Base-by-base conservation (phyloP, 2,113 vertebrate species). In the Hypomesus transpacificus region DNA sequence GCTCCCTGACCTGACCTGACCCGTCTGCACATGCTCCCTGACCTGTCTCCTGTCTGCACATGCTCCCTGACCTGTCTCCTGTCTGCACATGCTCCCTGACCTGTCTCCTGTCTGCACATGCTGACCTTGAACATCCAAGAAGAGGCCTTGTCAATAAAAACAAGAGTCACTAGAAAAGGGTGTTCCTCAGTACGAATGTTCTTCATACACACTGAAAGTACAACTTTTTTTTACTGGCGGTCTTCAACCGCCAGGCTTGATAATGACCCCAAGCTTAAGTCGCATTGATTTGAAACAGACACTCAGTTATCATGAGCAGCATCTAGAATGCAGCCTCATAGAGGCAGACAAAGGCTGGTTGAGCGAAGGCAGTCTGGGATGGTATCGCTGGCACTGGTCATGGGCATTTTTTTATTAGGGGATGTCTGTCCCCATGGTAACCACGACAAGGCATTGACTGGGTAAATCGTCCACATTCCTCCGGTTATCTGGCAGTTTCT, bases 91-190 rank as follows among this genome's bases (percentile, higher is more conserved):
- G 51, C 87, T 87, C n/a, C n/a, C n/a, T 0, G 83, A 46, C 39
- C 89, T 0, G 83, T 90, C 58, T 89, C 87, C 14, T 88, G 88
- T 79, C 87, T 90, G 8, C 87, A 89, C 2, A 87, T 89, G 51
- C 87, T 87, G 87, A 17, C 24, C 61, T 63, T 56, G 53, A 16
- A 56, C 14, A 18, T 56, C 53, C 53, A 56, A 56, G 53, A n/a
- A 56, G 14, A 56, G n/a, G 39, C 16, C 14, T 16, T 56, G 53
- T 56, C 53, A 56, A n/a, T 18, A 56, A 56, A 56, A 56, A 56
- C 53, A 56, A 46, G 52, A 53, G 53, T 18, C 53, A 56, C 53
- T 56, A n/a, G 1, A 56, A n/a, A n/a, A 7, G 53, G 52, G 52
- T 18, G 9, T 13, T 16, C 51, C 51, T 52, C 51, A 52, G 2